Percentiles rank a stretch among this genome's conserved stretches.
phyloP scores from a whole-genome alignment of 92 coral and sea anemone genomes.

The Blastomussa wellsi region DNA sequence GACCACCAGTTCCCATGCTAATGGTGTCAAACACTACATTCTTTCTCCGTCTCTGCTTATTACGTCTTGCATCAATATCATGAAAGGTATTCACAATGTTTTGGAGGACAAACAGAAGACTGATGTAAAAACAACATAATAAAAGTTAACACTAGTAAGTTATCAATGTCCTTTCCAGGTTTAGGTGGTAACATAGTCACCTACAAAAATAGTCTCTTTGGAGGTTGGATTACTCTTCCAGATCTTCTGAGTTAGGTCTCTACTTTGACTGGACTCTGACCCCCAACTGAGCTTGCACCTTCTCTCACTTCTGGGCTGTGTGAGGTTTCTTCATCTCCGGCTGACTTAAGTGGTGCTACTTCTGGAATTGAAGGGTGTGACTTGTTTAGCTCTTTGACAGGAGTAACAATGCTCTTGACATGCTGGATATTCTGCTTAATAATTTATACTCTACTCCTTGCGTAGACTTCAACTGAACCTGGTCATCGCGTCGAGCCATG shows the following conservation, averaged over 20 bases:
- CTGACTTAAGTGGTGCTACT: background rate
- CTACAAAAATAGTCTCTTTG: background rate
- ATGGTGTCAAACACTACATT: background rate
- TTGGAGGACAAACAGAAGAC: background rate
- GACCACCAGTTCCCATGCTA: background rate
- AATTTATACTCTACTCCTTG: too few species aligned
- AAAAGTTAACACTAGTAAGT: background rate
- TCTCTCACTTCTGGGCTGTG: background rate
- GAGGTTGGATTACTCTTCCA: background rate
- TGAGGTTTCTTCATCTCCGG: background rate
- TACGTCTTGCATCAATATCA: background rate
- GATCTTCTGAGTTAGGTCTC: background rate
- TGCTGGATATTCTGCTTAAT: slow-evolving; percentile 55
- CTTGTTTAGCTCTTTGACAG: background rate
- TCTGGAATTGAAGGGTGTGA: background rate
- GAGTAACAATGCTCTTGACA: slow-evolving; percentile 9
- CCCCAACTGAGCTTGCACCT: background rate
- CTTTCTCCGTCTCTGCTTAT: background rate
- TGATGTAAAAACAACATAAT: background rate
- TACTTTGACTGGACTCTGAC: background rate
- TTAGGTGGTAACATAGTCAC: slow-evolving; percentile 16
- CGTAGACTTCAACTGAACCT: too few species aligned
- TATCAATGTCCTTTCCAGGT: background rate
- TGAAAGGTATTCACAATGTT: background rate
- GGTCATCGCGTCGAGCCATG: too few species aligned